Conservation (phyloP, 2,113 vertebrate genomes). For the Otolemur garnettii region DNA sequence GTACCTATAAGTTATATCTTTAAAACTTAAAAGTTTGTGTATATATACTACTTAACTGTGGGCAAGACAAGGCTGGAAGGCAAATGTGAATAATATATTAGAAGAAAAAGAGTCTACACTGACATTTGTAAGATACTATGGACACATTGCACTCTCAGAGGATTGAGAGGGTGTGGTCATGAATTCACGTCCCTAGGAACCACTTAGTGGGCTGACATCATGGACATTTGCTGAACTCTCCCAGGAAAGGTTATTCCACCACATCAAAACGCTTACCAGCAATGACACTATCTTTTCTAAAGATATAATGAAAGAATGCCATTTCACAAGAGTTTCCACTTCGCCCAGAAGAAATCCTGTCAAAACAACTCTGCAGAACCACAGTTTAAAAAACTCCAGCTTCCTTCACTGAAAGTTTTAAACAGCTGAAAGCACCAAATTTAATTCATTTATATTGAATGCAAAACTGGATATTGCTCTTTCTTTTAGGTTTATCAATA, state of each 20-base stretch:
- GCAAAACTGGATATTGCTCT: not conserved
- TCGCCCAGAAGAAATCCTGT: constrained; percentile 6
- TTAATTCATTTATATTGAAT: constrained; percentile 40
- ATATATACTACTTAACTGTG: not conserved
- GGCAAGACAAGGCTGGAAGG: not conserved
- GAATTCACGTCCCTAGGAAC: not conserved
- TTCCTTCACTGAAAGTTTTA: not conserved
- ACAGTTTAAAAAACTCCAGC: constrained; percentile 23
- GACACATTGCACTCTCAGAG: not conserved
- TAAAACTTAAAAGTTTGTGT: not conserved
- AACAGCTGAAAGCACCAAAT: not conserved
- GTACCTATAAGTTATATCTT: not conserved
- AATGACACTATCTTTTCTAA: constrained; percentile 16
- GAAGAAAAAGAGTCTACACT: not conserved
- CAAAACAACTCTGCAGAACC: not conserved
- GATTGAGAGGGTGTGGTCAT: not conserved
- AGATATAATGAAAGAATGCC: not conserved
- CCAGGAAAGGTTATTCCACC: not conserved
- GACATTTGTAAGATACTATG: not conserved
- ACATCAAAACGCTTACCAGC: not conserved
- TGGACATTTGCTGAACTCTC: not conserved
- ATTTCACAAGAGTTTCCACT: constrained; percentile 14
- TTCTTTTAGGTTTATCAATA: constrained; percentile 12
- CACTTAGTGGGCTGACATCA: not conserved
- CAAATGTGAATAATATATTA: not conserved